Evolutionary conservation across 1,140 invertebrate species (phyloP).

Genomic region (Sycobia sp.): DNA sequence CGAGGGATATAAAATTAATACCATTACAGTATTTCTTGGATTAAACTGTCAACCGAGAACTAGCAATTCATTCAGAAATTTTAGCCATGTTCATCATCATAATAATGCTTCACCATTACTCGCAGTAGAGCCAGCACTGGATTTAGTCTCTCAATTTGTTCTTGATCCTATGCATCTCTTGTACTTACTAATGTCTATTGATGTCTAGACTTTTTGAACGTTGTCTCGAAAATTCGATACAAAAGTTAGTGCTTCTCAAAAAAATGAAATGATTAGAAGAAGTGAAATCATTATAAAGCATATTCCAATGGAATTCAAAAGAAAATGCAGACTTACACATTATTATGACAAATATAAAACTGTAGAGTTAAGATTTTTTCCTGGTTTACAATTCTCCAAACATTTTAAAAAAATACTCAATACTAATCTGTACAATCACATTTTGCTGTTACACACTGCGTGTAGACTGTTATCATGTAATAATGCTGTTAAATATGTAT

Average conservation of each 20-base stretch:
- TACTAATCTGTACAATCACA: not conserved
- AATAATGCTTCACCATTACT: not conserved
- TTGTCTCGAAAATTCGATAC: no score
- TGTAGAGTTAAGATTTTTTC: slow-evolving; percentile 1
- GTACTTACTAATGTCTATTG: not conserved
- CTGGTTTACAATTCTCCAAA: not conserved
- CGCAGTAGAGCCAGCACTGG: not conserved
- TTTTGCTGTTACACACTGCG: not conserved
- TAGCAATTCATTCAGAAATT: not conserved
- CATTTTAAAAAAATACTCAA: not conserved
- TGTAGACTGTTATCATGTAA: not conserved
- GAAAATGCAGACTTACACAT: not conserved
- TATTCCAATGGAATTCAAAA: not conserved
- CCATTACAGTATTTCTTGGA: not conserved
- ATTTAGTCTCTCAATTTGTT: not conserved
- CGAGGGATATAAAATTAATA: not conserved
- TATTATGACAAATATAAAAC: slow-evolving; percentile 9
- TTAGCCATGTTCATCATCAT: not conserved
- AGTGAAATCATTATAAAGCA: not conserved
- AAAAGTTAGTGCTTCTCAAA: not conserved
- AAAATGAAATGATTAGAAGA: not conserved
- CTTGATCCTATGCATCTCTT: not conserved
- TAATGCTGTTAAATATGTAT: not conserved
- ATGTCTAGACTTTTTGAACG: not conserved
- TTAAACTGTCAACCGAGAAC: not conserved